Base-by-base conservation (phyloP, 2,888 invertebrate species). In the Caenorhabditis macrosperma region DNA sequence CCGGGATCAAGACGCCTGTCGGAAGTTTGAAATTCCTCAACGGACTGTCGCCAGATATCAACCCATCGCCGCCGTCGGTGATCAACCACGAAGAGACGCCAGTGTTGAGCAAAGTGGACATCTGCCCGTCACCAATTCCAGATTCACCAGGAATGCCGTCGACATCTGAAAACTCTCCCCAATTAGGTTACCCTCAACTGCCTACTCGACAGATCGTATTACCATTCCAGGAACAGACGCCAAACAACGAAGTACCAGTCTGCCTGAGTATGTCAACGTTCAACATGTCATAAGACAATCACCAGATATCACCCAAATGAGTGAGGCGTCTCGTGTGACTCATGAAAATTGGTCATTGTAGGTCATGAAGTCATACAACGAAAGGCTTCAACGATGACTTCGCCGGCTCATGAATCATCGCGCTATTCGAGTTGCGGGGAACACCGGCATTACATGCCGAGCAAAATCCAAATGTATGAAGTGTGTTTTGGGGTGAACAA, bases 211-310 rank as follows among this genome's bases (percentile, higher is more conserved):
- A n/a, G 38, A 38, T n/a, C 10, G 17, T 10, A 26, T 54, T 61
- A 6, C 44, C 4, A 30, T 24, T 71, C 22, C 48, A 72, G 71
- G 71, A 41, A 30, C 64, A 28, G 59, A 74, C 17, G 59, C 75
- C 33, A 78, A 78, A 74, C 48, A 60, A 67, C 72, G 67, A 9
- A 78, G 78, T 68, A 69, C 68, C 50, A 81, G 81, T 64, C 52
- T 81, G 22, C 81, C 77, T 3, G 81, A 81, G 38, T 81, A 81
- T 55, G 78, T 81, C 22, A 81, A 81, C 50, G 63, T 81, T 17
- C 64, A 66, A 7, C 57, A 54, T 44, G 50, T 72, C 48, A 60
- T 79, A 33, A 28, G 59, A 35, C 55, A 30, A 12, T 35, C 71
- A 35, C 57, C 66, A 17, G 48, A 59, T 59, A 38, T 9, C 38